Evolutionary conservation across 2,888 invertebrate species (phyloP).

Genomic region (Sericinus montela): DNA sequence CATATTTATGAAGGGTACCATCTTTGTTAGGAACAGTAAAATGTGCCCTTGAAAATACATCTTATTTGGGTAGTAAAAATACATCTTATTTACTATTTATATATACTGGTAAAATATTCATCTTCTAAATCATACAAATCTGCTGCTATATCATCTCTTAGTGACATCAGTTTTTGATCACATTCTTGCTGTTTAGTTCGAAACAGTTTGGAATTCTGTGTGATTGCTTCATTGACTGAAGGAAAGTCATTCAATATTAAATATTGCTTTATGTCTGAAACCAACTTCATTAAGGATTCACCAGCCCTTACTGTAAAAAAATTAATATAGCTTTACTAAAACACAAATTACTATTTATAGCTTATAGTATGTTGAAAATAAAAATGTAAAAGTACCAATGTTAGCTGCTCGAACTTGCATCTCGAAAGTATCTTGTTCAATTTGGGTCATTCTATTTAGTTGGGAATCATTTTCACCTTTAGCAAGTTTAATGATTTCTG

Average conservation of each 20-base stretch:
- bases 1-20: too few relatives aligned
- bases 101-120: conserved; percentile 93
- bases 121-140: conserved; percentile 95
- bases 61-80: background rate
- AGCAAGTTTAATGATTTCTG: conserved; percentile 93
- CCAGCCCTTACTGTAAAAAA: conserved; percentile 90
- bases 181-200: conserved; percentile 94
- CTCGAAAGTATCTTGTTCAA: conserved; percentile 97
- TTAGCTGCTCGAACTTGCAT: conserved; percentile 98
- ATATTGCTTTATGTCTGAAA: conserved; percentile 98
- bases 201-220: conserved; percentile 94
- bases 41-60: too few relatives aligned
- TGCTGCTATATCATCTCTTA: conserved; percentile 96
- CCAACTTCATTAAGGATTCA: conserved; percentile 97
- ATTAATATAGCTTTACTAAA: background rate
- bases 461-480: conserved; percentile 95
- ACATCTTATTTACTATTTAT: conserved; percentile 73
- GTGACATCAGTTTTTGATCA: conserved; percentile 94
- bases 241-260: conserved; percentile 98
- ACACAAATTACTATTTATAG: background rate
- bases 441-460: conserved; percentile 92
- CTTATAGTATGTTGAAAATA: background rate
- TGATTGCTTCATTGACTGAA: conserved; percentile 97
- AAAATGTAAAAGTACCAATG: conserved; percentile 77
- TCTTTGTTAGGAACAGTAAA: too few relatives aligned